These are phyloP conservation scores for Aphis gossypii DNA, from an alignment of 1,140 invertebrate genomes.

Conservation along the genomic window DNA sequence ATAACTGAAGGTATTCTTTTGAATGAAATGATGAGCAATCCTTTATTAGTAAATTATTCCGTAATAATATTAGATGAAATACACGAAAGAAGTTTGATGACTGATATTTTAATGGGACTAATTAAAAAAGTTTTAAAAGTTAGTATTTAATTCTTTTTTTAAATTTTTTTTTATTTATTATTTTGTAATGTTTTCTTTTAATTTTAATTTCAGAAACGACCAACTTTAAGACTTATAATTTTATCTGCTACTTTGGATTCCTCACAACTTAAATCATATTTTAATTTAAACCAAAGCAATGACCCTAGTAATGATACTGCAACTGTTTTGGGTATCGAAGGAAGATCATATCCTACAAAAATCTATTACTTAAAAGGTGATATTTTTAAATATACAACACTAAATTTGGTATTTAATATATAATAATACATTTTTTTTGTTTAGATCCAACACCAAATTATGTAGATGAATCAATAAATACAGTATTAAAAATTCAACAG, in stretches of 20 bases:
- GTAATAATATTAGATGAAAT: slow-evolving; percentile 96
- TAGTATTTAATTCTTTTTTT: slow-evolving; percentile 60
- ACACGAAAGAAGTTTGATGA: slow-evolving; percentile 91
- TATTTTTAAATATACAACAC: not conserved
- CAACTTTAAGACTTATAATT: slow-evolving; percentile 84
- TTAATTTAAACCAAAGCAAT: slow-evolving; percentile 76
- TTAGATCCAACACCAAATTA: slow-evolving; percentile 89
- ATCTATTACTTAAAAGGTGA: slow-evolving; percentile 81
- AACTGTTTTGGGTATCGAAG: slow-evolving; percentile 86
- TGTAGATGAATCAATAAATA: slow-evolving; percentile 85
- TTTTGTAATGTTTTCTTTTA: not conserved
- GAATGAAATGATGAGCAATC: slow-evolving; percentile 94
- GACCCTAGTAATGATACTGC: slow-evolving; percentile 73
- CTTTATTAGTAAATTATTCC: slow-evolving; percentile 86
- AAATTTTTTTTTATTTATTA: not conserved
- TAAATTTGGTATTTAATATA: not conserved
- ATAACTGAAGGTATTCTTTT: slow-evolving; percentile 96
- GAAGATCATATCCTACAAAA: slow-evolving; percentile 86
- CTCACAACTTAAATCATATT: slow-evolving; percentile 85
- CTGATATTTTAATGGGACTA: slow-evolving; percentile 93
- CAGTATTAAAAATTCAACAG: slow-evolving; percentile 87
- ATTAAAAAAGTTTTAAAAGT: slow-evolving; percentile 90
- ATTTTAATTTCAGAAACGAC: slow-evolving; percentile 75
- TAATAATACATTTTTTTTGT: slow-evolving; percentile 59
- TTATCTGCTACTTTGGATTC: slow-evolving; percentile 96